phyloP scores from a whole-genome alignment of 2,797 vertebrate species.

The Halcyon badia region DNA sequence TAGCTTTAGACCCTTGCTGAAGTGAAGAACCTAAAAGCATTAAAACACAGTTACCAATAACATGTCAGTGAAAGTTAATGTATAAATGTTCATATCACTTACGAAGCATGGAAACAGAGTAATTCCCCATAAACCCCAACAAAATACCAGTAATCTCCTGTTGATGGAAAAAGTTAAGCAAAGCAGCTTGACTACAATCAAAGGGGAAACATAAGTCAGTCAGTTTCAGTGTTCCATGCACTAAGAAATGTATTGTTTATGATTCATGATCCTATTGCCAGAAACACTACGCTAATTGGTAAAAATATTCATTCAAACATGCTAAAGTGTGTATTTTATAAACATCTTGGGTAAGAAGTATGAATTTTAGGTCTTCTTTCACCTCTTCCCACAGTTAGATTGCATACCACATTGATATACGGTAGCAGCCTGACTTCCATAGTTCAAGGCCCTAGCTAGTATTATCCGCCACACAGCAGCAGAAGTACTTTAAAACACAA shows the following conservation, averaged over 20 bases:
- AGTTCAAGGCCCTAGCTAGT: not conserved
- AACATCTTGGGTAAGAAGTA: not conserved
- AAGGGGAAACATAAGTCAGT: not conserved
- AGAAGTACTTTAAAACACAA: not conserved
- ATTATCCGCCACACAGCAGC: not conserved
- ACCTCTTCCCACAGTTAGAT: not conserved
- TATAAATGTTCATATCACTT: not conserved
- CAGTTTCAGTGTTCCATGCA: not conserved
- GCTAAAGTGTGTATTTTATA: not conserved
- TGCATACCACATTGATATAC: not conserved
- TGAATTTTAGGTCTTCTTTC: not conserved
- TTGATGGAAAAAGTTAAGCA: not conserved
- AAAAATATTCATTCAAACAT: not conserved
- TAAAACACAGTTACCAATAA: not conserved
- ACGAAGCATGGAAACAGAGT: not conserved
- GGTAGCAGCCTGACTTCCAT: not conserved
- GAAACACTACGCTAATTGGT: not conserved
- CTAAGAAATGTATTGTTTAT: not conserved
- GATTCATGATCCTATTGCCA: not conserved
- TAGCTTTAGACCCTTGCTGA: constrained; percentile 66
- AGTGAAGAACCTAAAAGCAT: constrained; percentile 67
- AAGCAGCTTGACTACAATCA: not conserved
- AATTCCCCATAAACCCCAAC: not conserved
- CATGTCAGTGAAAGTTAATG: not conserved
- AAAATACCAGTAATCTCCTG: not conserved